Base-by-base conservation (phyloP, 1,140 invertebrate genomes). In the Oppia nitens region DNA sequence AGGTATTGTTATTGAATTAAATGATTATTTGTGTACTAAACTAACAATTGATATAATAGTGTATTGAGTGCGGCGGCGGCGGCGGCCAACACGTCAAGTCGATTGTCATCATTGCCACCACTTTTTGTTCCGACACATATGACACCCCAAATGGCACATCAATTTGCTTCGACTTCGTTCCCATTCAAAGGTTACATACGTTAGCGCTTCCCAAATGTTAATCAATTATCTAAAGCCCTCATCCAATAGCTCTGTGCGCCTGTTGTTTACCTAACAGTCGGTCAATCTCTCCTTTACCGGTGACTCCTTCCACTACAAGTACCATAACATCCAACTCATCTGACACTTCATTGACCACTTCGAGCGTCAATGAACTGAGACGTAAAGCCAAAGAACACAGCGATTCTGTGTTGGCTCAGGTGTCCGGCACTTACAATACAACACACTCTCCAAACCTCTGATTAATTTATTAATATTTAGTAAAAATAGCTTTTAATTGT, bases 341-440 rank as follows among this genome's bases (percentile, higher is more conserved):
- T 6, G 17, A 40, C 17, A 40, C 6, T 17, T 40, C 32, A 21
- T 63, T 47, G 77, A 78, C 70, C 23, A 54, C 80, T n/a, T 82
- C 81, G 59, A 87, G 84, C 69, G 83, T 91, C 20, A 87, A 87
- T 0, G 87, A 91, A 66, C 73, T 91, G 9, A 75, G 87, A 14
- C 77, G 87, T 25, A 91, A 91, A 70, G 87, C 87, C 0, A 85
- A 90, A 69, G 88, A 91, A 68, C 87, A 92, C 70, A 87, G 85
- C 1, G 87, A 87, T 0, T 86, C 87, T 0, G 73, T 87, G 12
- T 70, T 87, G 9, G 32, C 32, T 40, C 32, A 40, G 6, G 32
- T 17, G 32, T 40, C 32, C 6, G 17, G 17, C 17, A 17, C 32
- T 40, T 40, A 9, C 32, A 40, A 40, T 6, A 9, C 32, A 9